A percentile compares a stretch with the other conserved stretches of the same genome.
These are phyloP conservation scores for Poecilia gillii DNA, from an alignment of 2,797 vertebrate species.

Conservation along the genomic window DNA sequence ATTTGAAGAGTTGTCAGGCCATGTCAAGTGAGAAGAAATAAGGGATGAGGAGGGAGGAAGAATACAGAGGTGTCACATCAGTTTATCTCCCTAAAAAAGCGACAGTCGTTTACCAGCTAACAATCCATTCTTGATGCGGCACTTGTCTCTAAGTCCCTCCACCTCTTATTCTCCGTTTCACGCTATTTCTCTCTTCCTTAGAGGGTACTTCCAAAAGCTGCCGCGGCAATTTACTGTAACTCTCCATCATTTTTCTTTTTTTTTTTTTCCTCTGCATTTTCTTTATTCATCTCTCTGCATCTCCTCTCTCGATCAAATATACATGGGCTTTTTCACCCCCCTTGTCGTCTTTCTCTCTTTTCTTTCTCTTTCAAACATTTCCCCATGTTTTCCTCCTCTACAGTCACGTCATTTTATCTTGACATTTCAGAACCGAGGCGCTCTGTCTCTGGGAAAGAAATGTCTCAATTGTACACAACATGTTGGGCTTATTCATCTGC, in stretches of 20 bases:
- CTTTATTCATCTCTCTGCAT: conserved; percentile 61
- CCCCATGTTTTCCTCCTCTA: conserved; percentile 62
- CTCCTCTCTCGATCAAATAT: conserved; percentile 68
- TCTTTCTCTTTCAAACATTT: conserved; percentile 47
- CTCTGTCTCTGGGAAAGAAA: conserved; percentile 57
- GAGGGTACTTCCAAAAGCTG: conserved; percentile 63
- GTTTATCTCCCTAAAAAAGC: conserved; percentile 74
- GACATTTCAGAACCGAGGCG: conserved; percentile 69
- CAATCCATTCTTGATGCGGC: conserved; percentile 60
- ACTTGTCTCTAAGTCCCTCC: conserved; percentile 55
- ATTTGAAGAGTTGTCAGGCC: conserved; percentile 70
- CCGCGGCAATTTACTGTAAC: conserved; percentile 69
- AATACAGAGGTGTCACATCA: conserved; percentile 75
- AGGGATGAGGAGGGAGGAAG: conserved; percentile 55
- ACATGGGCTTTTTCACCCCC: conserved; percentile 24
- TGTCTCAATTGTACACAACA: conserved; percentile 67
- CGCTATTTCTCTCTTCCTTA: conserved; percentile 30
- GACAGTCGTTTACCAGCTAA: conserved; percentile 79
- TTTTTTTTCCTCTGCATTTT: conserved; percentile 49
- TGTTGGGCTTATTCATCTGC: conserved; percentile 49
- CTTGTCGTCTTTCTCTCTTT: conserved; percentile 9
- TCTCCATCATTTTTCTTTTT: conserved; percentile 63
- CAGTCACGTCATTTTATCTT: conserved; percentile 67
- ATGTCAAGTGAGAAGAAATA: conserved; percentile 57
- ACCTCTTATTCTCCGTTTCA: conserved; percentile 55